Conservation (phyloP, 2,797 vertebrate species). For the Cirrhinus molitorella region DNA sequence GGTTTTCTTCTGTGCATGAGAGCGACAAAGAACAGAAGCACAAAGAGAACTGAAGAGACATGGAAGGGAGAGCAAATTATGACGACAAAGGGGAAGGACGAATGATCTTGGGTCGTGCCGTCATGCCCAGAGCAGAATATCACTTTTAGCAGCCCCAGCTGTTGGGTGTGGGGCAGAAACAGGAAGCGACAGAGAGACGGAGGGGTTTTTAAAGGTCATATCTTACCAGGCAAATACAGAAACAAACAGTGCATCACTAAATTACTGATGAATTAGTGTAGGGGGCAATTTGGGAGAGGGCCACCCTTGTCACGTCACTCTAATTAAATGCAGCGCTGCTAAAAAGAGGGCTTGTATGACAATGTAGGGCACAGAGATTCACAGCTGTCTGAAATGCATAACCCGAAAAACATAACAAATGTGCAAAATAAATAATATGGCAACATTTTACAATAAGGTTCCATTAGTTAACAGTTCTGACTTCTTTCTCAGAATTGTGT, state of each 20-base stretch:
- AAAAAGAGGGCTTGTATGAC: background rate
- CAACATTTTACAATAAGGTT: no score
- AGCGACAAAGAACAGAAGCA: background rate
- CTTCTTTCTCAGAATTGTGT: no score
- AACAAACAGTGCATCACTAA: slow-evolving; percentile 27
- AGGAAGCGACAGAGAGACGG: background rate
- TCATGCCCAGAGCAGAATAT: slow-evolving; percentile 25
- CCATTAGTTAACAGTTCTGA: no score
- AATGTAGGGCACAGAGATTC: background rate
- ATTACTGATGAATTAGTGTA: background rate
- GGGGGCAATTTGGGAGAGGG: background rate
- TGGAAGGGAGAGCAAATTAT: slow-evolving; percentile 6
- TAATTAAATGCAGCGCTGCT: background rate
- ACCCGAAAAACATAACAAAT: background rate
- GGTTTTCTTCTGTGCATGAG: background rate
- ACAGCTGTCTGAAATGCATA: slow-evolving; percentile 4
- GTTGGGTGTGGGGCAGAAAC: slow-evolving; percentile 1
- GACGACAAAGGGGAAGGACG: slow-evolving; percentile 7
- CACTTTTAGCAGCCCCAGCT: slow-evolving; percentile 37
- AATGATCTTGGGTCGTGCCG: slow-evolving; percentile 3
- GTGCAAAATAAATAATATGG: background rate
- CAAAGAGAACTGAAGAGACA: slow-evolving; percentile 27
- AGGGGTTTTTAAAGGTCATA: background rate
- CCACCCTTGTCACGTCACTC: background rate
- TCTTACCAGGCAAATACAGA: slow-evolving; percentile 33